phyloP scores from a whole-genome alignment of 2,797 vertebrate species.

The Uromys caudimaculatus region DNA sequence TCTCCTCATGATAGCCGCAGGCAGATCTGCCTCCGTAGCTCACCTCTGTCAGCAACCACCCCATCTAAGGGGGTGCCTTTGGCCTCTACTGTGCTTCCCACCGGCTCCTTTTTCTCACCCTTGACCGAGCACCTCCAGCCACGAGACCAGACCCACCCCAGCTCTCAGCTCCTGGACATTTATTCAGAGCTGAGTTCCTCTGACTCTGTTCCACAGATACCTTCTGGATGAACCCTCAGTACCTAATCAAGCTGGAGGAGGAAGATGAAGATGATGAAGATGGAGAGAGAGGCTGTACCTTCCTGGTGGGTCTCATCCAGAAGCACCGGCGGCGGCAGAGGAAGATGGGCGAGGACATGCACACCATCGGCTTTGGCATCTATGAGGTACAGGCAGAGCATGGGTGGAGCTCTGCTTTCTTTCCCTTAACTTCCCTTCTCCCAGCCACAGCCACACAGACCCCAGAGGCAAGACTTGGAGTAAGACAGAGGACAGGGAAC shows the following conservation, averaged over 20 bases:
- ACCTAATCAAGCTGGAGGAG: constrained; percentile 91
- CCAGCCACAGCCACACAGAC: not conserved
- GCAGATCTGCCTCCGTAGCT: not conserved
- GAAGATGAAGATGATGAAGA: constrained; percentile 91
- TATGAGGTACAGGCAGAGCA: constrained; percentile 87
- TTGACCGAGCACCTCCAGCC: not conserved
- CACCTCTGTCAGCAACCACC: too few relatives aligned
- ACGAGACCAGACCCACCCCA: too few relatives aligned
- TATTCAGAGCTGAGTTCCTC: not conserved
- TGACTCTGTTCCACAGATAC: constrained; percentile 85
- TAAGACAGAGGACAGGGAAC: not conserved
- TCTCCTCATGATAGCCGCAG: not conserved
- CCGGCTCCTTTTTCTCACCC: not conserved
- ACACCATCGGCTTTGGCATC: constrained; percentile 92
- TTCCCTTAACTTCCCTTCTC: not conserved
- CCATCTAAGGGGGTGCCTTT: too few relatives aligned
- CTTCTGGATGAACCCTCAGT: constrained; percentile 93
- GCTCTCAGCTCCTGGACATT: not conserved
- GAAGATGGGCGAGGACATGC: constrained; percentile 91
- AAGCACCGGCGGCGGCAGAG: constrained; percentile 90
- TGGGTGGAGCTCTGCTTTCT: not conserved
- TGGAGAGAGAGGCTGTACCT: constrained; percentile 89
- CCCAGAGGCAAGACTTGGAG: not conserved
- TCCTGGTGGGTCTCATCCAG: constrained; percentile 92
- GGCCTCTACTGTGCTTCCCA: not conserved